Conservation (phyloP, 2,797 vertebrate species). For the Garrulus glandarius region DNA sequence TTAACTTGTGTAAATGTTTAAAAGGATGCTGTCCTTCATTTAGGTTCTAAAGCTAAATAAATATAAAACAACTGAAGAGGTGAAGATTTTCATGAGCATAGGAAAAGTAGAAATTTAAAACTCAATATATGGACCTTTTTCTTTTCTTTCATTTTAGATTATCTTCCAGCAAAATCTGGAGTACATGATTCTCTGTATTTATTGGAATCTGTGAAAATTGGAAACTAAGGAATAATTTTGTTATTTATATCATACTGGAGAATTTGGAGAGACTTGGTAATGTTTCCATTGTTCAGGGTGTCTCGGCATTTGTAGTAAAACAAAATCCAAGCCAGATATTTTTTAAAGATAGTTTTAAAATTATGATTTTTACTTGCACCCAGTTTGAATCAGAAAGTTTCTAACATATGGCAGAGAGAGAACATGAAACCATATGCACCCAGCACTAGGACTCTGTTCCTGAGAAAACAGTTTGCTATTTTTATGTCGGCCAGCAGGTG, state of each 20-base stretch:
- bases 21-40: not conserved
- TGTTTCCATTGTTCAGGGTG: not conserved
- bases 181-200: not conserved
- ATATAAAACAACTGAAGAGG: not conserved
- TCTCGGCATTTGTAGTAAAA: not conserved
- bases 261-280: not conserved
- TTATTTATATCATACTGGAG: not conserved
- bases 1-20: not conserved
- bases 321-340: not conserved
- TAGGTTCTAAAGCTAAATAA: not conserved
- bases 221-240: not conserved
- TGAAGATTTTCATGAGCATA: not conserved
- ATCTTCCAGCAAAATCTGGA: not conserved
- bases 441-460: not conserved
- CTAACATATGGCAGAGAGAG: slow-evolving; percentile 28
- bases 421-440: not conserved
- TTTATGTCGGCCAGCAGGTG: slow-evolving; percentile 43
- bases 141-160: not conserved
- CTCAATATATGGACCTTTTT: not conserved
- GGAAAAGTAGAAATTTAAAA: not conserved
- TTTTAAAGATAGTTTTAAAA: not conserved
- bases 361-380: not conserved
- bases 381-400: not conserved
- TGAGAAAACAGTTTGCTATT: slow-evolving; percentile 3
- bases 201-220: not conserved